Percentiles rank a stretch among this genome's conserved stretches.
These are phyloP conservation scores for Emydura subglobosa DNA, from an alignment of 2,113 vertebrate genomes.

Conservation along the genomic window DNA sequence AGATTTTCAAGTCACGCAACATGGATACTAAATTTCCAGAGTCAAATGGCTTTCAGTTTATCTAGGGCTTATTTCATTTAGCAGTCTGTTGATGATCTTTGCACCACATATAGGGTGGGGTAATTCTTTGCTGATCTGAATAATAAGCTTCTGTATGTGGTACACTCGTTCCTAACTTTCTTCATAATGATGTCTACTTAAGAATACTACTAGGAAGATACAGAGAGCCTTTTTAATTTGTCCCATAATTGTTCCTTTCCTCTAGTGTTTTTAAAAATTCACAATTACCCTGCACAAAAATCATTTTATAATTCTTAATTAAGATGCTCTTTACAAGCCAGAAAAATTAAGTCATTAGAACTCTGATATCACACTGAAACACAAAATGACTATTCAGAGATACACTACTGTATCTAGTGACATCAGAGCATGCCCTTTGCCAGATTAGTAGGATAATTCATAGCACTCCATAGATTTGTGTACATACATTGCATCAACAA, in stretches of 20 bases:
- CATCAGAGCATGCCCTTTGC: slow-evolving; percentile 43
- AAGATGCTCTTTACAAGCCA: background rate
- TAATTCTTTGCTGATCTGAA: slow-evolving; percentile 59
- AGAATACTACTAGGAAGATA: slow-evolving; percentile 20
- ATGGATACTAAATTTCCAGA: slow-evolving; percentile 80
- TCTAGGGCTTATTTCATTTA: slow-evolving; percentile 74
- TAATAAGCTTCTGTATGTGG: slow-evolving; percentile 65
- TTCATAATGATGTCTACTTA: slow-evolving; percentile 5
- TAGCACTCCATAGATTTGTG: slow-evolving; percentile 2
- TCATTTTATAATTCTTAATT: background rate
- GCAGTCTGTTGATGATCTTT: slow-evolving; percentile 57
- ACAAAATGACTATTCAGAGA: slow-evolving; percentile 59
- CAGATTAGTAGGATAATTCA: slow-evolving; percentile 32
- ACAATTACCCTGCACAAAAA: slow-evolving; percentile 42
- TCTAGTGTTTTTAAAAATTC: slow-evolving; percentile 33
- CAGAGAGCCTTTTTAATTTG: slow-evolving; percentile 15
- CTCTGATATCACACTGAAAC: slow-evolving; percentile 18
- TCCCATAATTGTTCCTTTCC: slow-evolving; percentile 51
- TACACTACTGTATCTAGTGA: slow-evolving; percentile 1
- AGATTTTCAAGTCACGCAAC: slow-evolving; percentile 88
- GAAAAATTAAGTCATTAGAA: background rate
- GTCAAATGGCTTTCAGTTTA: slow-evolving; percentile 81
- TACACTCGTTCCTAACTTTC: slow-evolving; percentile 35
- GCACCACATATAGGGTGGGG: slow-evolving; percentile 41
- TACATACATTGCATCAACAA: slow-evolving; percentile 27